phyloP scores from a whole-genome alignment of 2,113 vertebrate genomes.

The Chitala chitala region DNA sequence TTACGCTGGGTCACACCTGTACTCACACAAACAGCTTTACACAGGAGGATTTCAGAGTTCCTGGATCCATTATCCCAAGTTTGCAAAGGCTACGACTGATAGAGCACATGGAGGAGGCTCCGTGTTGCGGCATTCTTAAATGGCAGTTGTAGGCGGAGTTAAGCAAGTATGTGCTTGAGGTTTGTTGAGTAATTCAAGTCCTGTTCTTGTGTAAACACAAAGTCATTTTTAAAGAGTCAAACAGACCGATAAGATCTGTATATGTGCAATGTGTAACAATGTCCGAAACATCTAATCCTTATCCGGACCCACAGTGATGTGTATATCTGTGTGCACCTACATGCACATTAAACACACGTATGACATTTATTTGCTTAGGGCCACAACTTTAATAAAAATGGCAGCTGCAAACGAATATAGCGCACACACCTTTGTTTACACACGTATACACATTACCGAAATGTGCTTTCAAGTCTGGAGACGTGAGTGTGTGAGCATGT shows the following conservation, averaged over 20 bases:
- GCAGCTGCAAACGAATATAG: neutral
- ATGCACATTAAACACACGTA: neutral
- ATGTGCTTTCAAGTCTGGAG: neutral
- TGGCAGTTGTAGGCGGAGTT: slow-evolving; percentile 28
- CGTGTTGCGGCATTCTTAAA: slow-evolving; percentile 23
- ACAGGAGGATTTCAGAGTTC: neutral
- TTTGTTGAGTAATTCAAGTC: slow-evolving; percentile 26
- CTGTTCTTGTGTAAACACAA: slow-evolving; percentile 37
- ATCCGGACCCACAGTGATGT: neutral
- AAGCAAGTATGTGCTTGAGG: slow-evolving; percentile 31
- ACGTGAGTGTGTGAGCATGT: neutral
- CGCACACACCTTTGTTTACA: slow-evolving; percentile 15
- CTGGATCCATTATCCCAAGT: neutral
- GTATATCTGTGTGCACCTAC: neutral
- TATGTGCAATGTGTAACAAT: slow-evolving; percentile 14
- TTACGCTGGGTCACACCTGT: neutral
- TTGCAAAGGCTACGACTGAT: neutral
- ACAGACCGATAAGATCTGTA: slow-evolving; percentile 27
- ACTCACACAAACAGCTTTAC: neutral
- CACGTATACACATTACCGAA: neutral
- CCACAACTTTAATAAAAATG: neutral
- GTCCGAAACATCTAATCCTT: neutral
- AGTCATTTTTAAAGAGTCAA: slow-evolving; percentile 36
- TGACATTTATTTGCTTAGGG: neutral
- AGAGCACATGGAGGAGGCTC: neutral